Conservation (phyloP, 2,113 vertebrate species). For the Oxyura jamaicensis region DNA sequence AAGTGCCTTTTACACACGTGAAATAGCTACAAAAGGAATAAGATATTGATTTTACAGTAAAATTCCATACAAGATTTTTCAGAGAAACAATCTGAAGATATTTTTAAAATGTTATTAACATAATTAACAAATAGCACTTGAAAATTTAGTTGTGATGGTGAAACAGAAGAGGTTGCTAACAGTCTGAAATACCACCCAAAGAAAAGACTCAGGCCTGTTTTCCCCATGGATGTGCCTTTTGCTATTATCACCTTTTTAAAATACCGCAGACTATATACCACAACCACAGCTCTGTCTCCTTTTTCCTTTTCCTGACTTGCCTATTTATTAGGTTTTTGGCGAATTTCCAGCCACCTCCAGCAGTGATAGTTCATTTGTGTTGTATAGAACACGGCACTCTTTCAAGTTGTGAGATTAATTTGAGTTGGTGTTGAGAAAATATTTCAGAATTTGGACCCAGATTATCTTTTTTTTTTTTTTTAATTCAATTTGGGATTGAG, state of each 20-base stretch:
- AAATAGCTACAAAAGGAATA: neutral
- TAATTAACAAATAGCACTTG: neutral
- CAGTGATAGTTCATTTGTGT: neutral
- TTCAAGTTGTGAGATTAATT: neutral
- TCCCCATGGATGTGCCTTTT: neutral
- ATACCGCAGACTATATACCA: neutral
- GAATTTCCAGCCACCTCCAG: neutral
- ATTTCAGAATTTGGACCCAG: neutral
- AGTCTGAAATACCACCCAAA: neutral
- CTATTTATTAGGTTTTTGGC: neutral
- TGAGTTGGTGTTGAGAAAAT: neutral
- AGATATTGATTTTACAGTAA: neutral
- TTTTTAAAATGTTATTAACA: neutral
- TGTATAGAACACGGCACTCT: neutral
- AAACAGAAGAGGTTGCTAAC: neutral
- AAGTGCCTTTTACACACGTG: neutral
- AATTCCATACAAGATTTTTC: neutral
- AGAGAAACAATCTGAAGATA: neutral
- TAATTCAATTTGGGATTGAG: neutral
- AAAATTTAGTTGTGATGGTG: neutral
- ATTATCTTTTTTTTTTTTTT: neutral
- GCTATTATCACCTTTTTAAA: neutral
- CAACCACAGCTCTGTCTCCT: neutral
- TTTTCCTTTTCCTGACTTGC: neutral
- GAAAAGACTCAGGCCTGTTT: neutral